These are phyloP conservation scores for Coregonus clupeaformis DNA, from an alignment of 2,113 vertebrate species.

Conservation along the genomic window DNA sequence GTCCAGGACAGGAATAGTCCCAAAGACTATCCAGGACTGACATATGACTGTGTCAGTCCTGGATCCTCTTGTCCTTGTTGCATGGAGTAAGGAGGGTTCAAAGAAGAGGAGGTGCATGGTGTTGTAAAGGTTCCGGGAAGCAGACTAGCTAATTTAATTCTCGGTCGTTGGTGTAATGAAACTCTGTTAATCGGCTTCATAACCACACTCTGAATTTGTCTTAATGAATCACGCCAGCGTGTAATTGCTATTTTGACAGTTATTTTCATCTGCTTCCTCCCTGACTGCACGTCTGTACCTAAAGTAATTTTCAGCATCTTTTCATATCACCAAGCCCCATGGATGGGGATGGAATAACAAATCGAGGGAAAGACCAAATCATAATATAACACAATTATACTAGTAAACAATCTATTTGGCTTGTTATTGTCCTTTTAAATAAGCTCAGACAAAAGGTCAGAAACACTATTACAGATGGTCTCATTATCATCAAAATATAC, in stretches of 20 bases:
- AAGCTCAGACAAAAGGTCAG: background rate
- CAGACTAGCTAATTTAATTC: conserved; percentile 52
- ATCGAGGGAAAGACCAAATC: conserved; percentile 11
- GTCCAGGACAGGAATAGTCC: too few relatives aligned
- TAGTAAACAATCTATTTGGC: conserved; percentile 23
- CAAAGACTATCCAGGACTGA: too few relatives aligned
- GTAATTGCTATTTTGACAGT: conserved; percentile 67
- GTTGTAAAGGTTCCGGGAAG: conserved; percentile 20
- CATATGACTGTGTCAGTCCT: too few relatives aligned
- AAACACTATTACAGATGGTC: too few relatives aligned
- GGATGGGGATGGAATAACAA: conserved; percentile 15
- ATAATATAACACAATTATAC: conserved; percentile 26
- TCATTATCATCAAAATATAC: too few relatives aligned
- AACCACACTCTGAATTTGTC: conserved; percentile 41
- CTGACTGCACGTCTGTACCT: background rate
- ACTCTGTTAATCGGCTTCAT: conserved; percentile 41
- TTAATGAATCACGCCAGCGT: conserved; percentile 53
- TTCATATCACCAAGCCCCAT: conserved; percentile 17
- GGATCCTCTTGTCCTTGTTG: too few relatives aligned
- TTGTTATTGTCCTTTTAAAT: background rate
- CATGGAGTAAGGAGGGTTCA: too few relatives aligned
- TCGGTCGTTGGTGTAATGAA: conserved; percentile 41
- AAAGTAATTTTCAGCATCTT: background rate
- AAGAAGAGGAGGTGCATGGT: background rate
- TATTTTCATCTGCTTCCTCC: conserved; percentile 31